These are phyloP conservation scores for Epinephelus lanceolatus DNA, from an alignment of 2,113 vertebrate genomes.

Conservation along the genomic window DNA sequence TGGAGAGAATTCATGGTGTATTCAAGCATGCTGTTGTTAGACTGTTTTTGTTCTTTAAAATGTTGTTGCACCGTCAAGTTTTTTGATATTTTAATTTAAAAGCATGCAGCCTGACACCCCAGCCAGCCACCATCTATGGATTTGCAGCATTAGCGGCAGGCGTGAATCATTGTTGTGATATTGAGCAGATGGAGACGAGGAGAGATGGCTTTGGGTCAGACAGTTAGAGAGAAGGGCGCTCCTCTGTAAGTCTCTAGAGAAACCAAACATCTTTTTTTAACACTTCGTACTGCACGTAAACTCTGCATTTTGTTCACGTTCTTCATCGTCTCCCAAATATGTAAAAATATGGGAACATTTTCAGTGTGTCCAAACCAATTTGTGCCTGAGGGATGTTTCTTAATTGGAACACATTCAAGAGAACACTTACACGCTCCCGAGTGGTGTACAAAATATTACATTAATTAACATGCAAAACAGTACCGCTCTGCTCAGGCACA, in stretches of 20 bases:
- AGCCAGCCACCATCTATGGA: conserved; percentile 68
- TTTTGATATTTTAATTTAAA: conserved; percentile 58
- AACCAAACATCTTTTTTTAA: conserved; percentile 40
- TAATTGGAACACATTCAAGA: conserved; percentile 82
- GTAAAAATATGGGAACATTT: conserved; percentile 66
- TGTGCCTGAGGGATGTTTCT: conserved; percentile 73
- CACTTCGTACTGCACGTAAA: conserved; percentile 18
- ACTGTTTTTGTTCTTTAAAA: conserved; percentile 6
- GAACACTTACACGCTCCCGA: conserved; percentile 79
- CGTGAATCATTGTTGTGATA: conserved; percentile 71
- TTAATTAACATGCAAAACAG: conserved; percentile 85
- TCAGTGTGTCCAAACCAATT: conserved; percentile 76
- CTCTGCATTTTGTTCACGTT: conserved; percentile 72
- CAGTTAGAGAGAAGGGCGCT: conserved; percentile 40
- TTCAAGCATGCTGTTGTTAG: neutral
- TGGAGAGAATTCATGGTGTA: neutral
- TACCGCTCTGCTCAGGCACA: conserved; percentile 39
- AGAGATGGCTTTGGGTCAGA: conserved; percentile 58
- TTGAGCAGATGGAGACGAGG: conserved; percentile 67
- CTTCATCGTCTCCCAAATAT: conserved; percentile 62
- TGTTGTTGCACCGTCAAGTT: conserved; percentile 31
- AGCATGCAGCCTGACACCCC: conserved; percentile 59
- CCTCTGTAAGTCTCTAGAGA: conserved; percentile 24
- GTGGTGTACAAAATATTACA: conserved; percentile 83
- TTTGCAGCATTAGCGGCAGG: conserved; percentile 74